Evolutionary conservation across 2,888 invertebrate genomes (phyloP), one percentile per base, ranked within the genome.

Genomic region (Ichneumoninae sp.): DNA sequence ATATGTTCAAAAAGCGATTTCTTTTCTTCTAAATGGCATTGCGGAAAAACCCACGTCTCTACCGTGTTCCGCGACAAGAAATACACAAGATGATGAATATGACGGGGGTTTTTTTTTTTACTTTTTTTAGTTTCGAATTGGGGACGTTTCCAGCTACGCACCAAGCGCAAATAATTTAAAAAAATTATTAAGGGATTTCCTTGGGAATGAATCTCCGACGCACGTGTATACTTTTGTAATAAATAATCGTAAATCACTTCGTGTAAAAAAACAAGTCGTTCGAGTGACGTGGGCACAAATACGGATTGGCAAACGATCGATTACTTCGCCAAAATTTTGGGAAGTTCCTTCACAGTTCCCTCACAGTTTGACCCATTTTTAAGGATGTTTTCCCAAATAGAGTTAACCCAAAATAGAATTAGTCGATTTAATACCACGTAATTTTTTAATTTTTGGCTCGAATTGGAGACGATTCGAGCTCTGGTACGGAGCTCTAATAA

Each of bases 261-360:
- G 30, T 33, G 30, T 13, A 36, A 60, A 60, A 44, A 40, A 57
- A 30, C 4, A 60, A 52, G 33, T 78, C 36, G 44, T 44, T 75
- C 75, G 77, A 70, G 70, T 74, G 60, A 71, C 81, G 47, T 54
- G 22, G 6, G 16, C 50, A 47, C 36, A 47, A 16, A 22, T 57
- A 60, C n/a, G 75, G 19, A 63, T 65, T 13, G 40, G 47, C 22
- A 76, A 66, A 57, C 66, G 74, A 81, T 81, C 54, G 74, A 81
- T 50, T 63, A 13, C 26, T 30, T 7, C 54, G 19, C 36, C 54
- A 30, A n/a, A 26, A 36, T 40, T 33, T 40, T 52, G 7, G 16
- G 60, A 73, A 44, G 10, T 60, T 26, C 16, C 19, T 19, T 0
- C 19, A 19, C 19, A 19, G 36, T 47, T 16, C 57, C 6, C 5